phyloP scores from a whole-genome alignment of 2,888 invertebrate genomes.

The Adineta ricciae region DNA sequence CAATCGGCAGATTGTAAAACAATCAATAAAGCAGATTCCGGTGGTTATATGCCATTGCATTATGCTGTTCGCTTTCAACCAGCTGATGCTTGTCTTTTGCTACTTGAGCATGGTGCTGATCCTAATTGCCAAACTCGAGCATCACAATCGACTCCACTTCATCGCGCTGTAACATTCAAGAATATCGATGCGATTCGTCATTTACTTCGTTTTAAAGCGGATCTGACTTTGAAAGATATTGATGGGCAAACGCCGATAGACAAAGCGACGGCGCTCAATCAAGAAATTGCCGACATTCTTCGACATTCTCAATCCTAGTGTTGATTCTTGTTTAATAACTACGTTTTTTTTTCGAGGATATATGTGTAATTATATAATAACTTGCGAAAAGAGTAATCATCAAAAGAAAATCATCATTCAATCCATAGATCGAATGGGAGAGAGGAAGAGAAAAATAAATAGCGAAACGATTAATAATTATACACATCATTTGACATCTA shows the following conservation, averaged over 20 bases:
- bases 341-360: neutral
- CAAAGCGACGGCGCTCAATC: neutral
- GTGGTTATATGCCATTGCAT: conserved; percentile 4
- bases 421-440: no score
- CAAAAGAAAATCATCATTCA: no score
- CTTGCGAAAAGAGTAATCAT: neutral
- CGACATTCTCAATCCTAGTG: neutral
- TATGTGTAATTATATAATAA: neutral
- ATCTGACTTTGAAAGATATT: neutral
- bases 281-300: neutral
- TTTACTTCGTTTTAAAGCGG: neutral
- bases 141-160: neutral
- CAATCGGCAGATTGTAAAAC: neutral
- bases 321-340: no score
- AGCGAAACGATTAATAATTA: no score
- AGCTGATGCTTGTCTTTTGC: neutral
- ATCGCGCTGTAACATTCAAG: neutral
- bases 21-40: neutral
- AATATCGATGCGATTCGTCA: neutral
- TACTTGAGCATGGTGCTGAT: conserved; percentile 1
- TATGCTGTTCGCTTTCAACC: neutral
- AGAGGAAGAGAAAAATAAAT: no score
- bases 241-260: neutral
- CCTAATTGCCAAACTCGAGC: neutral
- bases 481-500: neutral